Evolutionary conservation across 2,797 vertebrate genomes (phyloP).

Genomic region (Crypturellus tataupa): DNA sequence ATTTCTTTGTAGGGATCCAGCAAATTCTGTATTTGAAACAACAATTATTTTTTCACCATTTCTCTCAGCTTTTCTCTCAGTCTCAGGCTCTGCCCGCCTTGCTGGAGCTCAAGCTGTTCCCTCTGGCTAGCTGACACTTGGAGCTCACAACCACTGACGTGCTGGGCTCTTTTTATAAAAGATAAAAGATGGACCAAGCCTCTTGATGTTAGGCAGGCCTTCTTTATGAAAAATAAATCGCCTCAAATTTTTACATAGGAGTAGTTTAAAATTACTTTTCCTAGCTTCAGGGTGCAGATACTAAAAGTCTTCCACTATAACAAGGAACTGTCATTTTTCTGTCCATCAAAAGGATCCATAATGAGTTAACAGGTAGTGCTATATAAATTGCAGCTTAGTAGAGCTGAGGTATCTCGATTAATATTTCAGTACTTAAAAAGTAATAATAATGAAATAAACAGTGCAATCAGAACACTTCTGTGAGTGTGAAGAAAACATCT

Average conservation of each 20-base stretch:
- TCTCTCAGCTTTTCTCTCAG: not conserved
- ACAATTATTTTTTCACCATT: not conserved
- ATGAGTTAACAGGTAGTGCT: not conserved
- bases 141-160: not conserved
- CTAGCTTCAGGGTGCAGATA: not conserved
- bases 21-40: not conserved
- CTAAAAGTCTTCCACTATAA: not conserved
- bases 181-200: not conserved
- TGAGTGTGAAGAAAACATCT: not conserved
- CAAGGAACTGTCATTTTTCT: not conserved
- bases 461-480: not conserved
- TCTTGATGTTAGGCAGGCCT: not conserved
- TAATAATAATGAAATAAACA: not conserved
- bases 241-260: not conserved
- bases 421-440: not conserved
- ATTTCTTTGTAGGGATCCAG: not conserved
- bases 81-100: not conserved
- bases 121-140: not conserved
- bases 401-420: not conserved
- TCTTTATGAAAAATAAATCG: not conserved
- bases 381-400: not conserved
- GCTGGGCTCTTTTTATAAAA: not conserved
- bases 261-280: not conserved
- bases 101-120: not conserved
- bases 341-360: not conserved